These are phyloP conservation scores for Troilus luridus DNA, from an alignment of 2,888 invertebrate genomes.

Conservation along the genomic window DNA sequence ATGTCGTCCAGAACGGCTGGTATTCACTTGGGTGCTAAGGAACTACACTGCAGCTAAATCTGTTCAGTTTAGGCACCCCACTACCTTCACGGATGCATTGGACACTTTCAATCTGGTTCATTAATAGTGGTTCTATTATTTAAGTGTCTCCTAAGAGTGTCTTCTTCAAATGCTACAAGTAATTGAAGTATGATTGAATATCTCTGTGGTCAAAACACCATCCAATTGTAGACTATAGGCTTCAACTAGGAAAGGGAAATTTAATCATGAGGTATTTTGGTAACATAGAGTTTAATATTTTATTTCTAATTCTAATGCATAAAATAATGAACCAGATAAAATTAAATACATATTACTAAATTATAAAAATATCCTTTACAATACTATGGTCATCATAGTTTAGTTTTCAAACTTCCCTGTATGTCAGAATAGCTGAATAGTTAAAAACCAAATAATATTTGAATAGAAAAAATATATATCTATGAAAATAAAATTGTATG, in stretches of 20 bases:
- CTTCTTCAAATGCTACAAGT: not conserved
- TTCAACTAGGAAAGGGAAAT: not conserved
- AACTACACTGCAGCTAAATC: slow-evolving; percentile 58
- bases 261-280: not conserved
- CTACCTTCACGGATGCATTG: slow-evolving; percentile 32
- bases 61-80: slow-evolving; percentile 53
- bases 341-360: not conserved
- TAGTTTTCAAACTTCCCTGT: too few relatives aligned
- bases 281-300: not conserved
- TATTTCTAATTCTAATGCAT: too few relatives aligned
- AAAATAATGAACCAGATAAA: not conserved
- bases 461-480: too few relatives aligned
- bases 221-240: not conserved
- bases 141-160: not conserved
- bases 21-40: slow-evolving; percentile 57
- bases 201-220: not conserved
- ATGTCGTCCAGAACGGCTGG: slow-evolving; percentile 39
- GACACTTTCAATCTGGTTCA: slow-evolving; percentile 41
- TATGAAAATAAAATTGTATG: too few relatives aligned
- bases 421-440: too few relatives aligned
- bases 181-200: not conserved
- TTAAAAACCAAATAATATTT: too few relatives aligned
- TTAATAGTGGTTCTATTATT: slow-evolving; percentile 21
- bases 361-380: not conserved
- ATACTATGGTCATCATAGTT: not conserved